These are phyloP conservation scores for Acropora tenuis DNA, from an alignment of 64 coral and sea anemone species.

Conservation along the genomic window DNA sequence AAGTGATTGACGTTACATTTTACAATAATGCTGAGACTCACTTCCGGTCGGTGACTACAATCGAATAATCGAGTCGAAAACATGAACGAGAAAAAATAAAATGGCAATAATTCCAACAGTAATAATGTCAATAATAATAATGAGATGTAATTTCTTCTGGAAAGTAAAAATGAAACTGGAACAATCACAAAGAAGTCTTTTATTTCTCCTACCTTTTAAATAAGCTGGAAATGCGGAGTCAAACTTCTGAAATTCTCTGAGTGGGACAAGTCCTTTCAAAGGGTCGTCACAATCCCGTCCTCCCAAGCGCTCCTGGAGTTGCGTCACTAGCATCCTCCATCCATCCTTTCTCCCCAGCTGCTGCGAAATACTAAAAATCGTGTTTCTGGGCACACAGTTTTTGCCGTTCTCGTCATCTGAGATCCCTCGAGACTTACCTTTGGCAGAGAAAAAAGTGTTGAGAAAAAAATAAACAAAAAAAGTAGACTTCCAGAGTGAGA, in stretches of 20 bases:
- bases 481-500: too few relatives aligned
- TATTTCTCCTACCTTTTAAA: constrained; percentile 19
- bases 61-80: too few relatives aligned
- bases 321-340: constrained; percentile 54
- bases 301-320: constrained; percentile 38
- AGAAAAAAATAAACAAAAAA: not conserved
- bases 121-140: too few relatives aligned
- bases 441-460: not conserved
- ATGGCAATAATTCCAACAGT: too few relatives aligned
- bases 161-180: not conserved
- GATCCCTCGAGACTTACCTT: constrained; percentile 7
- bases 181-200: not conserved
- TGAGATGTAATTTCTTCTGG: not conserved
- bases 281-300: constrained; percentile 7
- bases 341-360: constrained; percentile 31
- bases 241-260: constrained; percentile 66
- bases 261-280: not conserved
- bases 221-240: constrained; percentile 43
- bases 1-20: too few relatives aligned
- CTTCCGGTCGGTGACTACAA: too few relatives aligned
- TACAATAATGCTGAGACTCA: too few relatives aligned
- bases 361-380: constrained; percentile 30
- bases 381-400: constrained; percentile 49
- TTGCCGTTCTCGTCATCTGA: not conserved
- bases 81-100: too few relatives aligned